Evolutionary conservation across 2,797 vertebrate genomes (phyloP), one percentile per base, ranked within the genome.

Genomic region (Tenualosa ilisha): DNA sequence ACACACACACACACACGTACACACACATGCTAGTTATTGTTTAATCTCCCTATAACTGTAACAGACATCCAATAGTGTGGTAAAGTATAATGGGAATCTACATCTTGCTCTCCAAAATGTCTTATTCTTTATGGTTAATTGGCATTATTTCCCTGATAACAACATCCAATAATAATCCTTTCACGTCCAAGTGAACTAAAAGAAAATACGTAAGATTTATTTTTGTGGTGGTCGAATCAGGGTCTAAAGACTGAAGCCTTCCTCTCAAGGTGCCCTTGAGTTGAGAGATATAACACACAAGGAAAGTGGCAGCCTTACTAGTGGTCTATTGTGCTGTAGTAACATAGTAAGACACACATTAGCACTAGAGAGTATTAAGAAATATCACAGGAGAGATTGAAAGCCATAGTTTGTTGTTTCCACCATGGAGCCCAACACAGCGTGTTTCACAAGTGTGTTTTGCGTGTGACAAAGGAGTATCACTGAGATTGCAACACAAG

Each of bases 241-340:
- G 37, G 40, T 72, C 65, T 46, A 22, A 81, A 49, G 50, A 31
- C 46, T 51, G 81, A 50, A 56, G 85, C 84, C 49, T 50, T 50
- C 46, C 0, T n/a, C 40, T 86, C 72, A 89, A 88, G 85, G 89
- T 90, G 86, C 86, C 86, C 85, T 89, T 88, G 87, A 85, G 79
- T 83, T 2, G 31, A 81, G 20, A 59, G 84, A 46, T 50, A 56
- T 24, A 15, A 43, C 43, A 84, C 75, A 81, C 72, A 61, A 81
- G 40, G 49, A 24, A 59, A 37, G 31, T 31, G 84, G 37, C 24
- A 81, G 31, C 13, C 75, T 85, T 50, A 85, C 81, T 84, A 51
- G 61, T 51, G 83, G 17, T 83, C 24, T 31, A 63, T 50, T 31
- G 82, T 49, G 22, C 51, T 43, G 37, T 81, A 81, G n/a, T 81